phyloP scores from a whole-genome alignment of 2,888 invertebrate species.

The Panzeria rudis region DNA sequence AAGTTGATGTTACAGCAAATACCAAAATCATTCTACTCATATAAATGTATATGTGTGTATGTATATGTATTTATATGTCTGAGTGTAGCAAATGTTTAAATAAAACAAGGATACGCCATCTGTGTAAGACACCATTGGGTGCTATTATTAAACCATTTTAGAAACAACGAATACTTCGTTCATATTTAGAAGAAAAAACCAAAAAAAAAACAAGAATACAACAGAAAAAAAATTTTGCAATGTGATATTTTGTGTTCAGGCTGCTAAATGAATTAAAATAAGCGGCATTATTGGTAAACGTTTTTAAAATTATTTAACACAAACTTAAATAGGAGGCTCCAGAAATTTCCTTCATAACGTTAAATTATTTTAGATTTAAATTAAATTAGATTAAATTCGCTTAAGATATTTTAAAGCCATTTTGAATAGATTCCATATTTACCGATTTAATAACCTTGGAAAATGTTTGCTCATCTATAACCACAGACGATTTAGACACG shows the following conservation, averaged over 20 bases:
- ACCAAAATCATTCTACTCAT: constrained; percentile 9
- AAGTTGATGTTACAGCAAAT: constrained; percentile 29
- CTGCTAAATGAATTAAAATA: constrained; percentile 44
- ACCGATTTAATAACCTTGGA: not conserved
- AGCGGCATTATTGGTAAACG: constrained; percentile 31
- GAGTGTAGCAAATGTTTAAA: constrained; percentile 53
- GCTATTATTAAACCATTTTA: constrained; percentile 66
- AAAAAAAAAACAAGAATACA: not conserved
- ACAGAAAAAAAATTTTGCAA: not conserved
- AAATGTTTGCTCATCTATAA: not conserved
- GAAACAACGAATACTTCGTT: constrained; percentile 32
- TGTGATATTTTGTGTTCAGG: not conserved
- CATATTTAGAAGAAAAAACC: not conserved
- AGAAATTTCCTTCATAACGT: not conserved
- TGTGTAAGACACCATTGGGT: constrained; percentile 68
- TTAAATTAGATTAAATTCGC: no score
- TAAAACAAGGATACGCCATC: constrained; percentile 54
- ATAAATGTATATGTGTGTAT: no score
- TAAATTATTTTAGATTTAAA: not conserved
- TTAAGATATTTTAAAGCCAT: not conserved
- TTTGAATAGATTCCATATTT: not conserved
- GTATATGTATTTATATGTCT: no score
- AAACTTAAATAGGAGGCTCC: not conserved
- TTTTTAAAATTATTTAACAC: constrained; percentile 23
- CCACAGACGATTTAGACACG: not conserved